These are phyloP conservation scores for Holacanthus passer DNA, from an alignment of 2,113 vertebrate genomes.

Conservation along the genomic window DNA sequence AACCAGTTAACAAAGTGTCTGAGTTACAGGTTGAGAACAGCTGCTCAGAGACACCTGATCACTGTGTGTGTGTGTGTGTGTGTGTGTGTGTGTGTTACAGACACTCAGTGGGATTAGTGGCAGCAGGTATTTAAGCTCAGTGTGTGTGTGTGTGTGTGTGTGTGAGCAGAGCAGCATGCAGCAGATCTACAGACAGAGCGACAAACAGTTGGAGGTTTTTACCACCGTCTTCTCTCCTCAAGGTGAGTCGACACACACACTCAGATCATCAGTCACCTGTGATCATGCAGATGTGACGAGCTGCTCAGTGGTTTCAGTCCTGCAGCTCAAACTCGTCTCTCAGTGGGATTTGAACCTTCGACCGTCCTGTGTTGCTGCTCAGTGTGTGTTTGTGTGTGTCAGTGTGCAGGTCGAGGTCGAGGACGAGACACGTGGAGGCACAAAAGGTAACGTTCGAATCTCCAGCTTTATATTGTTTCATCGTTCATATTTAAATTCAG, in stretches of 20 bases:
- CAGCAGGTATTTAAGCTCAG: conserved; percentile 51
- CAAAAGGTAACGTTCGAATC: conserved; percentile 38
- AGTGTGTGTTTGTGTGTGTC: background rate
- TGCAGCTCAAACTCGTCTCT: no score
- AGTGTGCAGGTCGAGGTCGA: conserved; percentile 51
- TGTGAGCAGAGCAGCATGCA: conserved; percentile 80
- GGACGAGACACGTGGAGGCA: conserved; percentile 29
- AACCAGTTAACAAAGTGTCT: no score
- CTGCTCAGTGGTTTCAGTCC: no score
- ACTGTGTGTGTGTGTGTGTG: conserved; percentile 16
- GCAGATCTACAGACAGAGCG: conserved; percentile 90
- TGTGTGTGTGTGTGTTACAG: no score
- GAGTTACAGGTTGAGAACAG: no score
- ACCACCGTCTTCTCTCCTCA: conserved; percentile 90
- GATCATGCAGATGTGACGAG: no score
- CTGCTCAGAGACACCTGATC: background rate
- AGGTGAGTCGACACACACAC: conserved; percentile 80
- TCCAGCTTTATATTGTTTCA: no score
- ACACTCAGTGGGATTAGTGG: conserved; percentile 26
- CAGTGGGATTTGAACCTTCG: background rate
- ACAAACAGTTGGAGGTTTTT: conserved; percentile 90
- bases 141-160: conserved; percentile 1
- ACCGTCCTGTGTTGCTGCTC: background rate
- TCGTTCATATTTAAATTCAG: no score
- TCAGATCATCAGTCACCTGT: background rate